phyloP scores from a whole-genome alignment of 2,888 invertebrate species.

The Ectobius pallidus region DNA sequence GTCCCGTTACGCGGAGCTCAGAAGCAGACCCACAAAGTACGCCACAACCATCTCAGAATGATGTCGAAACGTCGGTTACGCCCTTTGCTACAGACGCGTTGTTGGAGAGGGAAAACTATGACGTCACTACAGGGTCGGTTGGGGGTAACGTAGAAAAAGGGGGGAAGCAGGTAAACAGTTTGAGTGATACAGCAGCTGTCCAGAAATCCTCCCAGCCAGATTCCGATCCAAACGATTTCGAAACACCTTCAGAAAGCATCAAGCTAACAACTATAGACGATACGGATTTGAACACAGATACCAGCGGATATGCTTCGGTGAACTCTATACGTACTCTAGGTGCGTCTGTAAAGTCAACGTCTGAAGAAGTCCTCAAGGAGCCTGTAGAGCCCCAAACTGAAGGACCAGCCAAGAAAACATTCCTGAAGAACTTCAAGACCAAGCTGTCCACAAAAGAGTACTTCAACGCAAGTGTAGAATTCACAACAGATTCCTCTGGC shows the following conservation, averaged over 20 bases:
- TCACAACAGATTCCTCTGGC: not conserved
- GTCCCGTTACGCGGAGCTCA: not conserved
- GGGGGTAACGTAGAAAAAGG: slow-evolving; percentile 18
- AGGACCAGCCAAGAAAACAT: not conserved
- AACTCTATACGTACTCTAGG: not conserved
- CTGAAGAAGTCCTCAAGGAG: not conserved
- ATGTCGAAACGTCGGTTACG: not conserved
- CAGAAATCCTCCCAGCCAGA: not conserved
- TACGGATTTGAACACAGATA: not conserved
- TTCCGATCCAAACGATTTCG: not conserved
- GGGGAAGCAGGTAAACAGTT: slow-evolving; percentile 13
- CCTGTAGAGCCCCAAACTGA: too few relatives aligned
- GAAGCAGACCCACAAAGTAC: not conserved
- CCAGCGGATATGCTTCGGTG: not conserved
- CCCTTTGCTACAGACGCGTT: not conserved
- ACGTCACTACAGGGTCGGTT: not conserved
- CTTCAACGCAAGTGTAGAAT: slow-evolving; percentile 14
- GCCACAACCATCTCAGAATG: too few relatives aligned
- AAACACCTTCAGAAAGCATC: not conserved
- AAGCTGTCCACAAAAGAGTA: not conserved
- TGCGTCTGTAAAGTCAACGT: not conserved
- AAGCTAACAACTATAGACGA: not conserved
- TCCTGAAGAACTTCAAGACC: not conserved
- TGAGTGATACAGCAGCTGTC: not conserved
- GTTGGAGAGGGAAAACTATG: not conserved